Conservation (phyloP, 2,888 invertebrate species). For the Drosophila paramelanica region DNA sequence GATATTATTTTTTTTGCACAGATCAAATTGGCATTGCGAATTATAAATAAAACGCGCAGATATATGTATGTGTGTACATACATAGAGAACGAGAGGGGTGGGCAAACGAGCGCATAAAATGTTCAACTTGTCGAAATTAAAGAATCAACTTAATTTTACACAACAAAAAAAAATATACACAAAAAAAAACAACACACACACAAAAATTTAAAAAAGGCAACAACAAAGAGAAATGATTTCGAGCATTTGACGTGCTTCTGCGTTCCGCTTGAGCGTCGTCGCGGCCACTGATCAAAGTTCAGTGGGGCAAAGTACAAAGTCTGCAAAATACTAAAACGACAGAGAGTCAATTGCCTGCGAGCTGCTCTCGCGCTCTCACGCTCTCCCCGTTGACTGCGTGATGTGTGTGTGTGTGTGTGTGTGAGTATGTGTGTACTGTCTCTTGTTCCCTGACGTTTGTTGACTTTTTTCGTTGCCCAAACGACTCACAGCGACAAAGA, state of each 20-base stretch:
- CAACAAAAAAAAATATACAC: constrained; percentile 3
- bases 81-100: constrained; percentile 8
- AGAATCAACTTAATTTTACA: constrained; percentile 46
- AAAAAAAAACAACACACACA: constrained; percentile 7
- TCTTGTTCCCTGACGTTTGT: constrained; percentile 36
- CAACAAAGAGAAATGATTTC: constrained; percentile 44
- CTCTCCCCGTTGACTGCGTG: not conserved
- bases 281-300: constrained; percentile 77
- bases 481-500: constrained; percentile 1
- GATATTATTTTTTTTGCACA: constrained; percentile 53
- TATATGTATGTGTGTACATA: not conserved
- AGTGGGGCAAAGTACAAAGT: constrained; percentile 82
- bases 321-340: constrained; percentile 59
- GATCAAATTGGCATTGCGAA: constrained; percentile 47
- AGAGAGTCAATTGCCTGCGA: constrained; percentile 8
- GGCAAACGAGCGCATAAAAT: constrained; percentile 28
- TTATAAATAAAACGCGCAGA: constrained; percentile 56
- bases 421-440: constrained; percentile 2
- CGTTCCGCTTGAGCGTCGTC: constrained; percentile 43
- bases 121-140: constrained; percentile 44
- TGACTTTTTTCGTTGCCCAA: constrained; percentile 40
- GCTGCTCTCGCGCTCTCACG: not conserved
- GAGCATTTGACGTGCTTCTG: constrained; percentile 44
- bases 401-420: not conserved
- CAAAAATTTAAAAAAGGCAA: constrained; percentile 10